Evolutionary conservation across 2,113 vertebrate genomes (phyloP), one percentile per base, ranked within the genome.

Genomic region (Empidonax alnorum): DNA sequence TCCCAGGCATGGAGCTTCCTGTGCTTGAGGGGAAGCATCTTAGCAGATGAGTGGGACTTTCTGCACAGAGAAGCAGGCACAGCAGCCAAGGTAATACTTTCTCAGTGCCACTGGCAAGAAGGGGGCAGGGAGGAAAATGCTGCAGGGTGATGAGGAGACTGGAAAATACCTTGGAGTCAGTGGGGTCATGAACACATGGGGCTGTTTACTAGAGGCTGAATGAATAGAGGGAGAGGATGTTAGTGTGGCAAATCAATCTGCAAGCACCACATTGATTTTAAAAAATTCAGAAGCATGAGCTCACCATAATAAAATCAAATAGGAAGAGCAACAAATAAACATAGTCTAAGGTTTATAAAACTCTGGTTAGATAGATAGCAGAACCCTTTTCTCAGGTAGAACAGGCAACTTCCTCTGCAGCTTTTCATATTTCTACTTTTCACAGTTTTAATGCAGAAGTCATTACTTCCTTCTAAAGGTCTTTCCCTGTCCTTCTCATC

Each of bases 211-310:
- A 87, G 65, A 84, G 39, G 23, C 63, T 81, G 61, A 71, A 76
- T 0, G 2, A 31, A 77, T 55, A 4, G 7, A 52, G 47, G 39
- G 37, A 92, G 37, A 84, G 76, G 66, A 83, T 66, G 25, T 53
- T 79, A 63, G 41, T 20, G 55, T n/a, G 58, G 74, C 66, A 56
- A 94, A 91, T 91, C 73, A 89, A 68, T 79, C 78, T 61, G 52
- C 50, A 61, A 84, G 56, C 69, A 89, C 13, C 65, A 82, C 78
- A 96, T 65, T 92, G 20, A 84, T 91, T 91, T 84, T 33, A 16
- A 92, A 94, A 92, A 90, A 94, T 75, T 61, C 35, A 75, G 62
- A 92, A 89, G 80, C 52, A 92, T 84, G 69, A 15, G 52, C 20
- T 93, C 44, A 28, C 52, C 50, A 31, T 91, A 78, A 65, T 65